A percentile compares a stretch with the other conserved stretches of the same genome.
Evolutionary conservation across 1,140 invertebrate species (phyloP).

Genomic region (Neodiprion fabricii): DNA sequence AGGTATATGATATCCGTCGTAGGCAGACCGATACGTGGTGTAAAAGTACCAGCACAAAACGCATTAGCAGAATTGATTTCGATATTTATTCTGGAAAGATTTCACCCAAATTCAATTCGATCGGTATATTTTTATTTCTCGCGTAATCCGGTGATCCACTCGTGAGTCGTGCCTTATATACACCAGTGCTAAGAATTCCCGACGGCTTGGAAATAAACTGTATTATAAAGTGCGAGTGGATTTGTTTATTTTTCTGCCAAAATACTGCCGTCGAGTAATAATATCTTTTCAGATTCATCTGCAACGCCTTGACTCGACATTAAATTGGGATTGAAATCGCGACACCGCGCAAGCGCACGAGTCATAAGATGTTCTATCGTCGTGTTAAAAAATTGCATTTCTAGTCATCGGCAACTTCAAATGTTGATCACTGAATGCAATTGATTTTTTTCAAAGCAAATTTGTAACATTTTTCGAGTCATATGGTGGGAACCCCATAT

Average conservation of each 20-base stretch:
- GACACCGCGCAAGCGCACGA: not conserved
- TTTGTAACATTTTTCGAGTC: too few relatives aligned
- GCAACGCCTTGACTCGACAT: not conserved
- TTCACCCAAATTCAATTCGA: not conserved
- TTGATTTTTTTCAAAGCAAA: too few relatives aligned
- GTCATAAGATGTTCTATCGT: too few relatives aligned
- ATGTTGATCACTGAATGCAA: too few relatives aligned
- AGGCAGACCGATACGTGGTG: too few relatives aligned
- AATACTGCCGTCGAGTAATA: not conserved
- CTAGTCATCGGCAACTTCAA: too few relatives aligned
- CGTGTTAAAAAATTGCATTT: too few relatives aligned
- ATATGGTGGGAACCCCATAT: too few relatives aligned
- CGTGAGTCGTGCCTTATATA: not conserved
- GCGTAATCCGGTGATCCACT: not conserved
- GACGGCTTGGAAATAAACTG: constrained; percentile 1
- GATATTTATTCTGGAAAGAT: not conserved
- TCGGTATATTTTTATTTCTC: not conserved
- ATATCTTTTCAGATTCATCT: not conserved
- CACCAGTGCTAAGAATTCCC: not conserved
- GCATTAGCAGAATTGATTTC: too few relatives aligned
- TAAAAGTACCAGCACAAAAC: too few relatives aligned
- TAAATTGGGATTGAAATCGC: not conserved
- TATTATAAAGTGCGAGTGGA: not conserved
- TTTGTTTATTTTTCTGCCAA: constrained; percentile 4
- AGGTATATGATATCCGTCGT: too few relatives aligned